Evolutionary conservation across 2,113 vertebrate species (phyloP).

Genomic region (Sprattus sprattus): DNA sequence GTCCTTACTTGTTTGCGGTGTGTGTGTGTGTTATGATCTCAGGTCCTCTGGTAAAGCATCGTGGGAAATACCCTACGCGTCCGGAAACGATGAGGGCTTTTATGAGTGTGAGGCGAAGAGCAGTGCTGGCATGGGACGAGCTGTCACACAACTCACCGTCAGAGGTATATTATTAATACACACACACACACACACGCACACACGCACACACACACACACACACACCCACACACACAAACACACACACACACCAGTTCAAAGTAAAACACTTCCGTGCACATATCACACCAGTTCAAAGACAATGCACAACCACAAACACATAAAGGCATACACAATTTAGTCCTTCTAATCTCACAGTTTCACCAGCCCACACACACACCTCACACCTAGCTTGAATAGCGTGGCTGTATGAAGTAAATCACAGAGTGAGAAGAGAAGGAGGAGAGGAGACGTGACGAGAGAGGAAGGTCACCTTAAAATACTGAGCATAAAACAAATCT

Average conservation of each 20-base stretch:
- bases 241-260: not conserved
- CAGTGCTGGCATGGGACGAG: constrained; percentile 73
- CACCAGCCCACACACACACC: too few relatives aligned
- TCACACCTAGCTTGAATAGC: too few relatives aligned
- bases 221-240: constrained; percentile 6
- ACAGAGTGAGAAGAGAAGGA: too few relatives aligned
- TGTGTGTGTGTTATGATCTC: constrained; percentile 47
- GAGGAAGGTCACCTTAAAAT: not conserved
- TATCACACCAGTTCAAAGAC: too few relatives aligned
- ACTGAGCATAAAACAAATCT: not conserved
- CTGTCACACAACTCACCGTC: constrained; percentile 72
- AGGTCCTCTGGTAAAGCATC: constrained; percentile 79
- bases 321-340: too few relatives aligned
- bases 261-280: too few relatives aligned
- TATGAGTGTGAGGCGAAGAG: constrained; percentile 83
- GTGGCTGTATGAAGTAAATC: too few relatives aligned
- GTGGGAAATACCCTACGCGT: constrained; percentile 80
- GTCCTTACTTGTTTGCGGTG: constrained; percentile 22
- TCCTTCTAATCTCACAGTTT: too few relatives aligned
- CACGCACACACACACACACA: constrained; percentile 16
- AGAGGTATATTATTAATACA: constrained; percentile 71
- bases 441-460: too few relatives aligned
- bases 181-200: not conserved
- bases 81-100: constrained; percentile 75
- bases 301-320: not conserved